Conservation (phyloP, 2,113 vertebrate genomes). For the Cebidichthys violaceus region DNA sequence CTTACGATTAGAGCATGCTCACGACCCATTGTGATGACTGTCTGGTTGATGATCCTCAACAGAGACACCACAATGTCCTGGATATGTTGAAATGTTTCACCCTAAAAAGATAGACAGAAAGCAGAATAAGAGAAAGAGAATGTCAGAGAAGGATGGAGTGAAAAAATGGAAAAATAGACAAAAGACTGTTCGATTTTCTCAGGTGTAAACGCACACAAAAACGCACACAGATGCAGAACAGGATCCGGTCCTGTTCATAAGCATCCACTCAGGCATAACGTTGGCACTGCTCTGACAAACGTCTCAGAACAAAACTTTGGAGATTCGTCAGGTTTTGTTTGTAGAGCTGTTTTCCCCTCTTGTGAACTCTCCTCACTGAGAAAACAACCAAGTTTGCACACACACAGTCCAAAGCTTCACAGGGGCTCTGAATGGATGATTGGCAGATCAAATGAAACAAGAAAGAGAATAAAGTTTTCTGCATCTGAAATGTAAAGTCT, state of each 20-base stretch:
- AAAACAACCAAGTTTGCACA: slow-evolving; percentile 16
- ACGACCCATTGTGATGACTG: slow-evolving; percentile 93
- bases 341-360: background rate
- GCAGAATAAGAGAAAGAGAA: background rate
- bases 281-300: background rate
- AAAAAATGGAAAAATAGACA: slow-evolving; percentile 16
- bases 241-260: background rate
- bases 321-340: slow-evolving; percentile 29
- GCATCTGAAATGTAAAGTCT: slow-evolving; percentile 17
- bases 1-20: slow-evolving; percentile 93
- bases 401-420: slow-evolving; percentile 16
- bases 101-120: slow-evolving; percentile 77
- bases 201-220: slow-evolving; percentile 19
- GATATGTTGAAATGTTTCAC: slow-evolving; percentile 90
- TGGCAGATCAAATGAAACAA: slow-evolving; percentile 41
- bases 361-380: slow-evolving; percentile 8
- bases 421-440: background rate
- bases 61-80: slow-evolving; percentile 93
- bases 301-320: slow-evolving; percentile 8
- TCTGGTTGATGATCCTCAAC: slow-evolving; percentile 90
- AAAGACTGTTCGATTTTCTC: slow-evolving; percentile 17
- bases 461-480: slow-evolving; percentile 28
- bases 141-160: slow-evolving; percentile 13
- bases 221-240: slow-evolving; percentile 13
- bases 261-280: background rate